Percentiles rank a stretch among this genome's conserved stretches.
phyloP scores from a whole-genome alignment of 2,113 vertebrate genomes.

The Cygnus atratus region DNA sequence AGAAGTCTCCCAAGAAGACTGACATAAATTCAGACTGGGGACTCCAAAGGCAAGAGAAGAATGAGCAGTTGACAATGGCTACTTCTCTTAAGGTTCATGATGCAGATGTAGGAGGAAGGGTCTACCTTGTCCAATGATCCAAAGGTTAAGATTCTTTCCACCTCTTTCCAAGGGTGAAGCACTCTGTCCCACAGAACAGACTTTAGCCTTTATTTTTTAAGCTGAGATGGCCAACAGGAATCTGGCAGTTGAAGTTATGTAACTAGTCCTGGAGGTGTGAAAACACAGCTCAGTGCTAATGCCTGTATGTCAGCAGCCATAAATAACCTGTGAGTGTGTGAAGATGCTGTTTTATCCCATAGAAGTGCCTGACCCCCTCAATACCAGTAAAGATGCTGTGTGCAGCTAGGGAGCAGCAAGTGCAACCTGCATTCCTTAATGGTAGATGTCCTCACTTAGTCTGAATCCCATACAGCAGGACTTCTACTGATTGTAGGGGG shows the following conservation, averaged over 20 bases:
- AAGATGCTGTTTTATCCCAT: neutral
- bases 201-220: neutral
- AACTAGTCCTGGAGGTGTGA: neutral
- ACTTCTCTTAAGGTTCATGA: neutral
- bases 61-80: neutral
- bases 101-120: neutral
- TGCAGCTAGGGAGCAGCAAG: neutral
- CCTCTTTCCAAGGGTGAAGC: neutral
- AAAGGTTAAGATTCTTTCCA: neutral
- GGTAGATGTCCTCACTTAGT: neutral
- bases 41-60: neutral
- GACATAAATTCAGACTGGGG: neutral
- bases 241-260: neutral
- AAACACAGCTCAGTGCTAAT: neutral
- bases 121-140: neutral
- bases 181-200: neutral
- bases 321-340: rapidly evolving
- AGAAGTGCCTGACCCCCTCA: neutral
- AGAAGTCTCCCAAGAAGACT: neutral
- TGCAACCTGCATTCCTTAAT: neutral
- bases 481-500: neutral
- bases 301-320: neutral
- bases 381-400: neutral
- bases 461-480: neutral
- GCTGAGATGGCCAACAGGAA: neutral